Evolutionary conservation across 2,113 vertebrate genomes (phyloP), one percentile per base, ranked within the genome.

Genomic region (Carassius auratus): DNA sequence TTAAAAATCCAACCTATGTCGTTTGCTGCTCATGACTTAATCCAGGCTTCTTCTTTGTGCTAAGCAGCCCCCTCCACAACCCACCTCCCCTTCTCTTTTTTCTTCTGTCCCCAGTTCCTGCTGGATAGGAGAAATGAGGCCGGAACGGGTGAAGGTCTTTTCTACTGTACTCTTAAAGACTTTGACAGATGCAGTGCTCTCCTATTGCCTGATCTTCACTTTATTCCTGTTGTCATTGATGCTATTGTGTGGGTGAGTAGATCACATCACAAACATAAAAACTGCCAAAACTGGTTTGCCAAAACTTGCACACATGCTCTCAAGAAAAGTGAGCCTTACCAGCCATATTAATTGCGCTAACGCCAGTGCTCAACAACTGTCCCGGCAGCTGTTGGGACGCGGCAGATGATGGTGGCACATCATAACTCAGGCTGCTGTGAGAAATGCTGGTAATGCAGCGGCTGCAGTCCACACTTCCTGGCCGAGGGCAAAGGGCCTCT

Each of bases 1-100:
- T 84, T 91, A 97, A 94, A 96, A 95, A 97, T 98, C 93, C 93
- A 94, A 95, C 95, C 95, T 96, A 96, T 96, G 94, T 95, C 94
- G 95, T 96, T 95, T 94, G 95, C 95, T 91, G 89, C 92, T 96
- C 93, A 91, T 93, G 93, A 94, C 93, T 96, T 96, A 96, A 96
- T 95, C 94, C 94, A 95, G 95, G 94, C 95, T 94, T 95, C 93
- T 94, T 91, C 93, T 95, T 93, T 93, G 90, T 95, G 91, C 92
- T 90, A 88, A 90, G 88, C 83, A 14, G 87, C 89, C 90, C 88
- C 91, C 88, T 88, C 89, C 90, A 84, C 33, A 84, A 87, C 91
- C 86, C 83, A 87, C 88, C 88, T 84, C 90, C 89, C 84, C 88
- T 86, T 89, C 86, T 88, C 77, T 64, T 85, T 85, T 87, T n/a